Percentiles rank a stretch among this genome's conserved stretches.
phyloP scores from a whole-genome alignment of 1,140 invertebrate species.

The Conus ventricosus region DNA sequence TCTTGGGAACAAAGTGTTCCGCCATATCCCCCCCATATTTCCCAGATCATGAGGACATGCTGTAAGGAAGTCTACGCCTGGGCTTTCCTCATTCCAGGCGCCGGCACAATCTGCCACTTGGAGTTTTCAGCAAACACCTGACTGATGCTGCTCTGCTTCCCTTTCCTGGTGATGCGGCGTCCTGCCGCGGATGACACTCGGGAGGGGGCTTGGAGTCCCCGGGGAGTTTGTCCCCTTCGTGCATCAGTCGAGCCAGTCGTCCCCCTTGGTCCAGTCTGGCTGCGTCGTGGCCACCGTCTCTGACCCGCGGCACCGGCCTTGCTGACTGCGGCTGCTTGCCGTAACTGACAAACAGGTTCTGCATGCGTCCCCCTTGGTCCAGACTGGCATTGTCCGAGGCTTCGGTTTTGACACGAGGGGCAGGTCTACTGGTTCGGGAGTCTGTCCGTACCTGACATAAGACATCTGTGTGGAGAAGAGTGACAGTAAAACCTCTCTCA shows the following conservation, averaged over 20 bases:
- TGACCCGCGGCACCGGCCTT: slow-evolving; percentile 59
- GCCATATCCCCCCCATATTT: too few species aligned
- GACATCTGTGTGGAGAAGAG: too few species aligned
- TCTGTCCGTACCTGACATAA: slow-evolving; percentile 54
- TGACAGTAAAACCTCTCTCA: too few species aligned
- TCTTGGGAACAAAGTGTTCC: too few species aligned
- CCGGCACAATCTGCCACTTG: slow-evolving; percentile 55
- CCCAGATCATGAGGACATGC: too few species aligned
- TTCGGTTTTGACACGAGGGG: slow-evolving; percentile 67
- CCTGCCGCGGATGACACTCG: slow-evolving; percentile 54
- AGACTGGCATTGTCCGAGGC: slow-evolving; percentile 61
- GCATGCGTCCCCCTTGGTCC: slow-evolving; percentile 62
- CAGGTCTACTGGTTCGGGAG: slow-evolving; percentile 53
- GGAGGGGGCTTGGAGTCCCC: slow-evolving; percentile 54
- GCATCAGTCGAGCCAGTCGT: slow-evolving; percentile 67
- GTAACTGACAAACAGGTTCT: slow-evolving; percentile 60
- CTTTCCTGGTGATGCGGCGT: slow-evolving; percentile 56
- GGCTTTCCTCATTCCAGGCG: slow-evolving; percentile 43
- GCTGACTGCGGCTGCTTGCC: slow-evolving; percentile 50
- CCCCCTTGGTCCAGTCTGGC: slow-evolving; percentile 64
- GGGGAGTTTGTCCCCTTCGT: slow-evolving; percentile 56
- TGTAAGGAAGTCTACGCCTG: not conserved
- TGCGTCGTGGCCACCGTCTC: slow-evolving; percentile 61
- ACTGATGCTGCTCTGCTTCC: slow-evolving; percentile 55
- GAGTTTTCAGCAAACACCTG: slow-evolving; percentile 56